Conservation (phyloP, 23 tunicate genomes). For the Corella eumyota region DNA sequence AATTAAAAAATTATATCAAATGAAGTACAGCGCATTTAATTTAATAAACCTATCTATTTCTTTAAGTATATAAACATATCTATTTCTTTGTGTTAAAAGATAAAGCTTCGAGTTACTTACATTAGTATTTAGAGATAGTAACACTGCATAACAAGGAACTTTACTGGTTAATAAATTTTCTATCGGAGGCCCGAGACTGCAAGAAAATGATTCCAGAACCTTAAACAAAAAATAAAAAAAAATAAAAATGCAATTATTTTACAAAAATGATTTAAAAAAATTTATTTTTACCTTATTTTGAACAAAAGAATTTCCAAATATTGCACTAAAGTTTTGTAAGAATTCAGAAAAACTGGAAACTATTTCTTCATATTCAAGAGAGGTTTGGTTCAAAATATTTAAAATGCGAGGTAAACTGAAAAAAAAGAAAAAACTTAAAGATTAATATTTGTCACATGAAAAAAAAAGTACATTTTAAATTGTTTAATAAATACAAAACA, state of each 20-base stretch:
- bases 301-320: conserved; percentile 36
- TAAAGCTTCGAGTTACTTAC: too few relatives aligned
- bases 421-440: background rate
- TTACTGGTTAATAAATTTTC: too few relatives aligned
- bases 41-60: too few relatives aligned
- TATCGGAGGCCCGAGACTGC: too few relatives aligned
- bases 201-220: too few relatives aligned
- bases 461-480: background rate
- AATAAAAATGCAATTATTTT: background rate
- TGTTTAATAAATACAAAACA: too few relatives aligned
- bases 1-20: too few relatives aligned
- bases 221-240: background rate
- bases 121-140: too few relatives aligned
- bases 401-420: conserved; percentile 32
- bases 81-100: too few relatives aligned
- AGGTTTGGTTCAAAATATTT: conserved; percentile 1
- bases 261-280: background rate
- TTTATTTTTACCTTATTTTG: conserved; percentile 9
- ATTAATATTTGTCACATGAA: background rate
- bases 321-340: conserved; percentile 1
- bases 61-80: too few relatives aligned
- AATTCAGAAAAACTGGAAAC: conserved; percentile 8
- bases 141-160: too few relatives aligned
- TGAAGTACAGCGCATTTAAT: too few relatives aligned
- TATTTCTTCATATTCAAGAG: conserved; percentile 8